A percentile compares a stretch with the other conserved stretches of the same genome.
These are phyloP conservation scores for Camponotus pennsylvanicus DNA, from an alignment of 1,140 invertebrate genomes.

Conservation along the genomic window DNA sequence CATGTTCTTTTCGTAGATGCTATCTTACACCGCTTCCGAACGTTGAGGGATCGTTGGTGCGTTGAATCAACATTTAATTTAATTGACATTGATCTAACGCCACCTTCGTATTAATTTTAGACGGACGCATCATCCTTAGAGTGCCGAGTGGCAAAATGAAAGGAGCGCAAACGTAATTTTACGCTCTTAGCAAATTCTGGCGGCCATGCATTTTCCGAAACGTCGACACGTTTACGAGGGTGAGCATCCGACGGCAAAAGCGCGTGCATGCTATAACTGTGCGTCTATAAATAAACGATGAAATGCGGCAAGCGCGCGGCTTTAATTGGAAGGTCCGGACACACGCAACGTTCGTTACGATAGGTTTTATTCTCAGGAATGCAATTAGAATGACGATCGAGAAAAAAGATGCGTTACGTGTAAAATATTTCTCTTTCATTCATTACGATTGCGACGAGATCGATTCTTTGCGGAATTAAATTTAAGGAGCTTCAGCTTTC, in stretches of 20 bases:
- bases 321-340: conserved; percentile 79
- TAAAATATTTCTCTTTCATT: not conserved
- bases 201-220: conserved; percentile 76
- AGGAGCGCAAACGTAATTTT: conserved; percentile 68
- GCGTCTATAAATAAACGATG: conserved; percentile 76
- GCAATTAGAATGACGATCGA: conserved; percentile 77
- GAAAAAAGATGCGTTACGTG: conserved; percentile 24
- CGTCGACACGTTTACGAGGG: conserved; percentile 76
- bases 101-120: conserved; percentile 72
- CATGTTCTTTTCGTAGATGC: not conserved
- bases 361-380: conserved; percentile 74
- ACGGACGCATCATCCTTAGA: conserved; percentile 59
- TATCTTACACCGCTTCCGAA: not conserved
- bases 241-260: conserved; percentile 75
- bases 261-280: conserved; percentile 72
- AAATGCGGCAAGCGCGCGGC: conserved; percentile 78
- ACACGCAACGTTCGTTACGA: conserved; percentile 79
- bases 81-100: conserved; percentile 70
- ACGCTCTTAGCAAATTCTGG: conserved; percentile 75
- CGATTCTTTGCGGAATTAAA: conserved; percentile 7
- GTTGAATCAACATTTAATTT: conserved; percentile 24
- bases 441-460: not conserved
- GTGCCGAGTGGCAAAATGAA: conserved; percentile 59
- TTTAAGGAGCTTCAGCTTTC: not conserved
- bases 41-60: not conserved